Evolutionary conservation across 1,140 invertebrate genomes (phyloP).

Genomic region (Tetraneura akinire): DNA sequence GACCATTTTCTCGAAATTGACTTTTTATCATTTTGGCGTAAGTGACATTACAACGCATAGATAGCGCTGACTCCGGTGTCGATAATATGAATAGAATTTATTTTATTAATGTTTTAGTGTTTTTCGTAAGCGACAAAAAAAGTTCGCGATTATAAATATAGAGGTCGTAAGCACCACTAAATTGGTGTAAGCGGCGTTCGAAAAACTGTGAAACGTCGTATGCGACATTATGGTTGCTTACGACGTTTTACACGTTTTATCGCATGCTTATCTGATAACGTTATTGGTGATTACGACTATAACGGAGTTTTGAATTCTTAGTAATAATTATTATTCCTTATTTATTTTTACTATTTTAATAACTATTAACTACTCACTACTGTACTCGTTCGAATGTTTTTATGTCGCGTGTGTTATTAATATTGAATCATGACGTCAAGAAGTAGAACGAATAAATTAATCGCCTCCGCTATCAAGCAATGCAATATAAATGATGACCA

Average conservation of each 20-base stretch:
- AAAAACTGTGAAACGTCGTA: not conserved
- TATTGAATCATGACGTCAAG: not conserved
- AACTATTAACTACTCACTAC: too few relatives aligned
- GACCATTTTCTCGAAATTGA: not conserved
- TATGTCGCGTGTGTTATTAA: not conserved
- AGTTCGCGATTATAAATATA: too few relatives aligned
- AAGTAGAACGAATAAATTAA: too few relatives aligned
- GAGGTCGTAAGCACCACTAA: not conserved
- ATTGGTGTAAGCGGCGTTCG: not conserved
- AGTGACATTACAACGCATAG: not conserved
- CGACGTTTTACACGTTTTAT: not conserved
- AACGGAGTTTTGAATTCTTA: too few relatives aligned
- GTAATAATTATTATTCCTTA: not conserved
- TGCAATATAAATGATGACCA: not conserved
- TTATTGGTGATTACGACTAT: too few relatives aligned
- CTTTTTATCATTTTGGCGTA: not conserved
- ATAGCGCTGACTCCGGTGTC: not conserved
- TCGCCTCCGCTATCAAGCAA: not conserved
- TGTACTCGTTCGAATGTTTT: not conserved
- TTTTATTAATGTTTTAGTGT: not conserved
- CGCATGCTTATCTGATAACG: not conserved
- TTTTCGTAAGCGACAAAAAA: too few relatives aligned
- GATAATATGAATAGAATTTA: not conserved
- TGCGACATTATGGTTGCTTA: constrained; percentile 5
- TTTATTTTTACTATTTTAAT: not conserved